phyloP scores from a whole-genome alignment of 2,113 vertebrate genomes.

The Lagopus muta region DNA sequence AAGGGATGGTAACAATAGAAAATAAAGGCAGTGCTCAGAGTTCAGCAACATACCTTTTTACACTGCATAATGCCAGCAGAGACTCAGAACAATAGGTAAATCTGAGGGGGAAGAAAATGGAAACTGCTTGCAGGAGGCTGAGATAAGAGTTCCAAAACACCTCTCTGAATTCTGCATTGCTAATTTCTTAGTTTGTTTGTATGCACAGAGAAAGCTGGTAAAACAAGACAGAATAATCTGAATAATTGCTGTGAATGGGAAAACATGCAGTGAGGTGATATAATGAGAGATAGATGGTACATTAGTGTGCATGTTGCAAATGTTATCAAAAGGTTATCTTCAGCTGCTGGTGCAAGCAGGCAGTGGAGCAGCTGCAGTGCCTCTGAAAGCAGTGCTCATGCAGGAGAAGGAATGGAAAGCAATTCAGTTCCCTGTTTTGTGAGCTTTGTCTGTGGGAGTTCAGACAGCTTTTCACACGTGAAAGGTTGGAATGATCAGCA shows the following conservation, averaged over 20 bases:
- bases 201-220: not conserved
- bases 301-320: not conserved
- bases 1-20: not conserved
- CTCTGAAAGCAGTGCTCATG: not conserved
- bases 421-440: not conserved
- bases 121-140: not conserved
- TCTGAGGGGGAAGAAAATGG: not conserved
- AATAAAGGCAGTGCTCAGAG: not conserved
- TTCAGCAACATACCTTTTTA: not conserved
- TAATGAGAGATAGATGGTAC: not conserved
- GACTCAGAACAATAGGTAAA: not conserved
- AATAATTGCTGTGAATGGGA: slow-evolving; percentile 27
- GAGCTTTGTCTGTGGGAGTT: not conserved
- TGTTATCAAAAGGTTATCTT: slow-evolving; percentile 11
- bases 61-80: accelerated
- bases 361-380: not conserved
- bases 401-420: not conserved
- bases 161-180: not conserved
- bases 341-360: not conserved
- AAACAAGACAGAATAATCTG: slow-evolving; percentile 20
- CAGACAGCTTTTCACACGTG: not conserved
- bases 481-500: not conserved
- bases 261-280: not conserved
- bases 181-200: slow-evolving; percentile 24
- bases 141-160: not conserved